Evolutionary conservation across 1,140 invertebrate genomes (phyloP), one percentile per base, ranked within the genome.

Genomic region (Anthonomus grandis): DNA sequence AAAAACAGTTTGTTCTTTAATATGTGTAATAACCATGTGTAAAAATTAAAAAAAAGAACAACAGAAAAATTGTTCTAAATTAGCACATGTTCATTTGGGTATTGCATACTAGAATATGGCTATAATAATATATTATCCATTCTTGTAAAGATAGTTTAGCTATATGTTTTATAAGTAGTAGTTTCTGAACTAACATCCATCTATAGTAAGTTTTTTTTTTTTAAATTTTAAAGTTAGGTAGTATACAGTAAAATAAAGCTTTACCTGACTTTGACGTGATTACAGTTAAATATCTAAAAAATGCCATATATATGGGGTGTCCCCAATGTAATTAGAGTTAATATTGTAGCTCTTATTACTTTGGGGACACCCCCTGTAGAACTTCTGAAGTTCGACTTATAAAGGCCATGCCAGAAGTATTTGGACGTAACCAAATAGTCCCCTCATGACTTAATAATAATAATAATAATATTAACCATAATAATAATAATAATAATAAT

Each of bases 211-310:
- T 68, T 66, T 66, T 65, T 61, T 61, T 65, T 63, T 51, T 65
- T 62, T 59, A 56, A 48, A 59, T 62, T 38, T 57, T 58, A 24
- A 66, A 59, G 46, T n/a, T 55, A 60, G 55, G 63, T 68, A 67
- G 66, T 73, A 70, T 70, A 72, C 68, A 64, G 70, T 70, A 69
- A 72, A 72, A 71, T 69, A 71, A 72, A 72, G 69, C 70, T 71
- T 66, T 67, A 61, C 67, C 68, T 70, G 67, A 69, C 67, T 39
- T 51, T 17, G 24, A 63, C 60, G 53, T 66, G 59, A 63, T 65
- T 66, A 70, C 56, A 66, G 38, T 51, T n/a, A 42, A 13, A 21
- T 42, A 49, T 56, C n/a, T n/a, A n/a, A 66, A 65, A 69, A 68
- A 65, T 67, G 66, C 67, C 64, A 31, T 17, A 54, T 69, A n/a